phyloP scores from a whole-genome alignment of 2,113 vertebrate genomes.

The Capricornis sumatraensis region DNA sequence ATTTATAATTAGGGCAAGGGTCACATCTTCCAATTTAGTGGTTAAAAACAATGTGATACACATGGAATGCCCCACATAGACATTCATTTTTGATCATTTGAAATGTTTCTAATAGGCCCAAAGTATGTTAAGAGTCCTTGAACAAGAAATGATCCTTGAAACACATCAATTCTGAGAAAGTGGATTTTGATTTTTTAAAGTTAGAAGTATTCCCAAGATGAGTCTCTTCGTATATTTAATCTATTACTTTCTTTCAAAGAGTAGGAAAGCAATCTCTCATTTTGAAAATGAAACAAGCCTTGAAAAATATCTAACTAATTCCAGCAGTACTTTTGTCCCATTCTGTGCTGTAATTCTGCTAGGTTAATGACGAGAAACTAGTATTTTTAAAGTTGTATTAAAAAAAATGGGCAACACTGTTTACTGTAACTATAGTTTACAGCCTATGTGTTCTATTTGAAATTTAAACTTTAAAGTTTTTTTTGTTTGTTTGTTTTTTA shows the following conservation, averaged over 20 bases:
- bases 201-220: not conserved
- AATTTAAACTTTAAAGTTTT: not conserved
- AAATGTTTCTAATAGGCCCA: not conserved
- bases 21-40: not conserved
- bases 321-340: not conserved
- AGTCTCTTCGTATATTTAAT: not conserved
- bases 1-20: not conserved
- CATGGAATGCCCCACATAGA: not conserved
- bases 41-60: not conserved
- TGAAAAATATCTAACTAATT: constrained; percentile 21
- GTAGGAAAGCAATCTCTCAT: constrained; percentile 13
- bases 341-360: not conserved
- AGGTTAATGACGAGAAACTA: not conserved
- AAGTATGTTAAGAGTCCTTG: not conserved
- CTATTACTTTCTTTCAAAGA: not conserved
- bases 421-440: not conserved
- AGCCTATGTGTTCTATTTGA: not conserved
- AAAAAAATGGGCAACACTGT: not conserved
- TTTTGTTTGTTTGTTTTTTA: not conserved
- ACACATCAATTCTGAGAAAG: not conserved
- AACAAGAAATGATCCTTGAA: constrained; percentile 28
- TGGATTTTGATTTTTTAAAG: constrained; percentile 24
- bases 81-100: not conserved
- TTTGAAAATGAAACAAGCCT: constrained; percentile 8
- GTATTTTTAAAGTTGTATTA: not conserved